Evolutionary conservation across 2,113 vertebrate genomes (phyloP).

Genomic region (Takifugu flavidus): DNA sequence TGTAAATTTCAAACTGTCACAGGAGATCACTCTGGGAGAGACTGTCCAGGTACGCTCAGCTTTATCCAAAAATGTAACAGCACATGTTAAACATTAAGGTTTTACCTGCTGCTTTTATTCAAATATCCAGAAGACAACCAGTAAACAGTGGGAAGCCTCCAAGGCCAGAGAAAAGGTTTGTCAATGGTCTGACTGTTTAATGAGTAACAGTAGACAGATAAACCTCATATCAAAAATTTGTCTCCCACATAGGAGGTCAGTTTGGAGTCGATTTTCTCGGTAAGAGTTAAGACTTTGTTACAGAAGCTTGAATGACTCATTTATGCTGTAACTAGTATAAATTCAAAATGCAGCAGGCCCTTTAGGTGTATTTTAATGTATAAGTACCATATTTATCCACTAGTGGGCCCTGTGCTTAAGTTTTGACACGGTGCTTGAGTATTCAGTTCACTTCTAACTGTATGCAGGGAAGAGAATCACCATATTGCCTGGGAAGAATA

Average conservation of each 20-base stretch:
- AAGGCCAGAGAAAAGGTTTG: slow-evolving; percentile 42
- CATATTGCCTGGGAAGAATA: neutral
- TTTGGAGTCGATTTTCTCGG: slow-evolving; percentile 33
- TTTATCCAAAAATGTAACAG: neutral
- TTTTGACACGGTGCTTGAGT: too few relatives aligned
- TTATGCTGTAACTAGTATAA: too few relatives aligned
- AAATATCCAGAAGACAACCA: slow-evolving; percentile 19
- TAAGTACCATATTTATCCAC: too few relatives aligned
- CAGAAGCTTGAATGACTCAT: too few relatives aligned
- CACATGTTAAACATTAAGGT: neutral
- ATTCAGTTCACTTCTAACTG: neutral
- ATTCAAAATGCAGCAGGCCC: too few relatives aligned
- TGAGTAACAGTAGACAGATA: neutral
- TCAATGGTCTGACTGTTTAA: neutral
- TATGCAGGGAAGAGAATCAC: neutral
- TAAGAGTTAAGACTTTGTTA: neutral
- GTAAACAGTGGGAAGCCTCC: slow-evolving; percentile 23
- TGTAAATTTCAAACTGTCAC: slow-evolving; percentile 6
- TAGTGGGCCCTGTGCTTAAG: too few relatives aligned
- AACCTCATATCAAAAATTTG: slow-evolving; percentile 1
- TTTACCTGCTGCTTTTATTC: neutral
- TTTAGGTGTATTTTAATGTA: too few relatives aligned
- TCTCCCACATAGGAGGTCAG: slow-evolving; percentile 23
- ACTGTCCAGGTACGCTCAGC: slow-evolving; percentile 36
- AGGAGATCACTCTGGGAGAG: slow-evolving; percentile 44